phyloP scores from a whole-genome alignment of 2,113 vertebrate species.

The Ptilonorhynchus violaceus region DNA sequence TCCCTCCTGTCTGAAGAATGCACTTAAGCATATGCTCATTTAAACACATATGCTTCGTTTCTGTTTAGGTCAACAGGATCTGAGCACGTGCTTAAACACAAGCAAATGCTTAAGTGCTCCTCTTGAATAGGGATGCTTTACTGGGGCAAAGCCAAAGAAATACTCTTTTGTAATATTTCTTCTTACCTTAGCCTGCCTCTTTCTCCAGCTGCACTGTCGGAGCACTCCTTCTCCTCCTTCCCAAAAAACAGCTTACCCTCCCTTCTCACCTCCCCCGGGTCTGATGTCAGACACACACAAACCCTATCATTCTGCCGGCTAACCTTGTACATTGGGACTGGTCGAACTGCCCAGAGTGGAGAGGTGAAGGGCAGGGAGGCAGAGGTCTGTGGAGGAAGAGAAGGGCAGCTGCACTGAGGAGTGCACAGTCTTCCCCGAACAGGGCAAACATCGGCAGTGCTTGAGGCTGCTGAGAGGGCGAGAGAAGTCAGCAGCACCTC shows the following conservation, averaged over 20 bases:
- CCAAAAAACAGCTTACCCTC: neutral
- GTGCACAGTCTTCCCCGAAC: neutral
- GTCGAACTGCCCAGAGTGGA: neutral
- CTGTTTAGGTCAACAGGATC: slow-evolving; percentile 35
- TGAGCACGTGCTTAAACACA: slow-evolving; percentile 42
- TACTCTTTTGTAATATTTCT: neutral
- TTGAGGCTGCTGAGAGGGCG: neutral
- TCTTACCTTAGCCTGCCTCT: neutral
- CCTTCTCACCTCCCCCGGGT: neutral
- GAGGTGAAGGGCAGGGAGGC: neutral
- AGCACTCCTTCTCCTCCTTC: neutral
- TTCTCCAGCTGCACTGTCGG: neutral
- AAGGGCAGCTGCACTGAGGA: neutral
- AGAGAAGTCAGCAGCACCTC: neutral
- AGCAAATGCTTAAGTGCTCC: slow-evolving; percentile 15
- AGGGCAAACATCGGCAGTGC: neutral
- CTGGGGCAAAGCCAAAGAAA: neutral
- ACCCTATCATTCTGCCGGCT: neutral
- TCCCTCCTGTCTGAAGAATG: slow-evolving; percentile 31
- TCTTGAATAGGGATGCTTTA: neutral
- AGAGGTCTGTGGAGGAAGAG: neutral
- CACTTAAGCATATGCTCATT: slow-evolving; percentile 48
- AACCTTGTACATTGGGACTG: neutral
- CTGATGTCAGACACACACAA: neutral
- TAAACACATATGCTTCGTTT: slow-evolving; percentile 57